A percentile compares a stretch with the other conserved stretches of the same genome.
Evolutionary conservation across 2,888 invertebrate genomes (phyloP).

Genomic region (Cordylochernes scorpioides): DNA sequence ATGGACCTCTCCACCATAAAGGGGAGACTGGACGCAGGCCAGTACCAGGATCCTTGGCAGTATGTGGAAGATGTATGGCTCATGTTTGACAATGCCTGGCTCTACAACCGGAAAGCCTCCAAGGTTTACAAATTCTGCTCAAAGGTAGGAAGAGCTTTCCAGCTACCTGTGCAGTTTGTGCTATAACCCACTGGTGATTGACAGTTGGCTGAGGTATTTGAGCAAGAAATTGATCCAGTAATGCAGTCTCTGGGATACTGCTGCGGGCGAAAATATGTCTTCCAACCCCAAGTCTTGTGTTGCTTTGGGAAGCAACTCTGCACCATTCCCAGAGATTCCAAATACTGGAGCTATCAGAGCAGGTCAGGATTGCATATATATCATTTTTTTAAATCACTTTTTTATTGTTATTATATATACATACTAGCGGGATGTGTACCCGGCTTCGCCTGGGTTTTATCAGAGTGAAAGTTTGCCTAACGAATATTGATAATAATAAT

Average conservation of each 20-base stretch:
- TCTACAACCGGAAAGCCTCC: conserved; percentile 93
- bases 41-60: conserved; percentile 93
- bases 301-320: conserved; percentile 95
- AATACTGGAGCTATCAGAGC: conserved; percentile 93
- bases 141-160: conserved; percentile 40
- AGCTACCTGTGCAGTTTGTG: too few species aligned
- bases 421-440: too few species aligned
- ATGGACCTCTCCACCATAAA: conserved; percentile 93
- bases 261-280: conserved; percentile 90
- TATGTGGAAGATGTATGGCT: conserved; percentile 98
- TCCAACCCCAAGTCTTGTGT: conserved; percentile 93
- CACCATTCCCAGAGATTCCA: conserved; percentile 89
- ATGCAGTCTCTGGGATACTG: conserved; percentile 96
- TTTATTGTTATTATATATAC: too few species aligned
- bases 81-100: conserved; percentile 99
- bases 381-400: too few species aligned
- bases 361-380: conserved; percentile 40
- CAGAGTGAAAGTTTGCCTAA: too few species aligned
- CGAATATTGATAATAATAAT: too few species aligned
- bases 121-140: conserved; percentile 91
- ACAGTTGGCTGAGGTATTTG: conserved; percentile 93
- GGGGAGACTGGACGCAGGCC: conserved; percentile 65
- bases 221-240: conserved; percentile 87
- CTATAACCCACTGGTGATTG: conserved; percentile 13
- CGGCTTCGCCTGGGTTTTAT: too few species aligned